Percentiles rank a stretch among this genome's conserved stretches.
Evolutionary conservation across 2,113 vertebrate genomes (phyloP).

Genomic region (Copsychus sechellarum): DNA sequence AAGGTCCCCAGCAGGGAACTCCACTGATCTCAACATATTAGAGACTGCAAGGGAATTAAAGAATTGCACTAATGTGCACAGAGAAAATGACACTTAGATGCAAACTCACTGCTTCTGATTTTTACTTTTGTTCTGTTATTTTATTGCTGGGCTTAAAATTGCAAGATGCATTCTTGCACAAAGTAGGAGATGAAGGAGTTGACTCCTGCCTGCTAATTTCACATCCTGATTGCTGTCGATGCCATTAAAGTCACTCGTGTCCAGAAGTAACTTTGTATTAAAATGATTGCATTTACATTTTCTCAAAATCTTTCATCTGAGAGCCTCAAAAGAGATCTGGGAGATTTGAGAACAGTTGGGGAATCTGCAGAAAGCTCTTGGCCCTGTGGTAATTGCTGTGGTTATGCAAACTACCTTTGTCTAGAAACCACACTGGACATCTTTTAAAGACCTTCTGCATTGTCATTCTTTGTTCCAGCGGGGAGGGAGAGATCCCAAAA

Average conservation of each 20-base stretch:
- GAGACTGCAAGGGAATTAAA: conserved; percentile 40
- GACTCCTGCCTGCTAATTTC: neutral
- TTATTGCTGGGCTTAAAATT: neutral
- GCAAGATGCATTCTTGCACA: neutral
- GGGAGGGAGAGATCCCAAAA: neutral
- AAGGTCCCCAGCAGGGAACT: conserved; percentile 63
- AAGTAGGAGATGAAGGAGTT: neutral
- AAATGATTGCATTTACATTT: neutral
- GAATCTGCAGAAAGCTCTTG: neutral
- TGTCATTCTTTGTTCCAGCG: neutral
- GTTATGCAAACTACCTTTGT: neutral
- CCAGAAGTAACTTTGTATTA: neutral
- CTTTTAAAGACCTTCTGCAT: neutral
- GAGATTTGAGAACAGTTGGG: neutral
- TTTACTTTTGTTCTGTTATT: neutral
- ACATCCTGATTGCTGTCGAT: neutral
- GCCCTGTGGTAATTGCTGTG: neutral
- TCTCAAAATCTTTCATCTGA: neutral
- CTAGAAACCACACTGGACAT: neutral
- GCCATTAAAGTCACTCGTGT: neutral
- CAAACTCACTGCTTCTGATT: conserved; percentile 34
- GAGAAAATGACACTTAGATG: conserved; percentile 37
- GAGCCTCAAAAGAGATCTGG: neutral
- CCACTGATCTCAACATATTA: conserved; percentile 63
- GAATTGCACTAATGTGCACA: neutral